Conservation (phyloP, 2,797 vertebrate species). For the Streptopelia turtur region DNA sequence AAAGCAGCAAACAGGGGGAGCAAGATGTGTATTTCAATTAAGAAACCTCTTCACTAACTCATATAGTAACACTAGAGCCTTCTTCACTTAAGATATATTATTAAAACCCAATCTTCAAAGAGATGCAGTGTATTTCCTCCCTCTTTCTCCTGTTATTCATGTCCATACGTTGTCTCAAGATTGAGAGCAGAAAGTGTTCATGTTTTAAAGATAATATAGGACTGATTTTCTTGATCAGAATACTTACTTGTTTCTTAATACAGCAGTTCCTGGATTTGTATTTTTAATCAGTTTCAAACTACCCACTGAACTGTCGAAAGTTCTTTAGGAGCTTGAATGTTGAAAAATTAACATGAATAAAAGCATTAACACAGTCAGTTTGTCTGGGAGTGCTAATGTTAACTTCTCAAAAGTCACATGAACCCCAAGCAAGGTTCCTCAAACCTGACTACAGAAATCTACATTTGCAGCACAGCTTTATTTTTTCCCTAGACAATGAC, state of each 20-base stretch:
- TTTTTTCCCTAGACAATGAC: not conserved
- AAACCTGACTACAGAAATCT: not conserved
- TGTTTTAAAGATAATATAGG: not conserved
- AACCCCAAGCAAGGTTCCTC: not conserved
- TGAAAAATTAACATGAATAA: not conserved
- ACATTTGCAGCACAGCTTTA: not conserved
- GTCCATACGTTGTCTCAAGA: not conserved
- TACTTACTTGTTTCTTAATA: not conserved
- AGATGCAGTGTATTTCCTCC: not conserved
- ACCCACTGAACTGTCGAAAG: not conserved
- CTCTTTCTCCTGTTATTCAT: not conserved
- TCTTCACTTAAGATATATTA: not conserved
- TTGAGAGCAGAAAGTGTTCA: not conserved
- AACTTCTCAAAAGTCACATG: not conserved
- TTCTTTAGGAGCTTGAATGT: not conserved
- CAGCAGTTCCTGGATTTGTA: not conserved
- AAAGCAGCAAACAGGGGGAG: not conserved
- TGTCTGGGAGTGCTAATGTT: not conserved
- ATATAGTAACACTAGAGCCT: not conserved
- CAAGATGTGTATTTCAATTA: not conserved
- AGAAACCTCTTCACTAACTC: not conserved
- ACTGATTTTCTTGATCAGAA: not conserved
- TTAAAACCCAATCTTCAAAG: not conserved
- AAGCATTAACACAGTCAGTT: not conserved
- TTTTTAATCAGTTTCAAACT: not conserved